Base-by-base conservation (phyloP, 1,140 invertebrate genomes). In the Apis florea region DNA sequence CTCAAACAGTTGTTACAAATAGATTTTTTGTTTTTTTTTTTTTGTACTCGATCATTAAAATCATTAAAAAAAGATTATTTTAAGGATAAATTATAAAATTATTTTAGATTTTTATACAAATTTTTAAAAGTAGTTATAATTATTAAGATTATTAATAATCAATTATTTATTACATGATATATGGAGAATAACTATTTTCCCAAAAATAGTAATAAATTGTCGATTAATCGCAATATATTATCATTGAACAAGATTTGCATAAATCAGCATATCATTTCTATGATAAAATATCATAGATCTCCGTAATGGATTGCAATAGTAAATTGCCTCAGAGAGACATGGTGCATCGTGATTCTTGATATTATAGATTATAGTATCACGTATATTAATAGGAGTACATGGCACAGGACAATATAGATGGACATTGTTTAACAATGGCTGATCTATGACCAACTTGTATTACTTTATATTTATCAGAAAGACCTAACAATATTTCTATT, bases 371-470 rank as follows among this genome's bases (percentile, higher is more conserved):
- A 59, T 31, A 21, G 31, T 73, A 73, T 47, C 56, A 21, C 54
- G 40, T 59, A 26, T 73, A 73, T 73, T 26, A 74, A 63, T 74
- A 47, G 69, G 31, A n/a, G 54, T 72, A 47, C 31, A 72, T 59
- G 56, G 63, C 58, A 74, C 2, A 63, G 47, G 11, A 51, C 59
- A 47, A 74, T 51, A 63, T 63, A 61, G 72, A 74, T 51, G 6
- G 58, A 26, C 58, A 31, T 56, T 73, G 70, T 74, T 51, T 63
- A 74, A 63, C 72, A 63, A 74, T 59, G 54, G 56, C 21, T 21
- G 59, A 26, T 8, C 59, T 11, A 51, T 74, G 47, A 26, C 1
- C 19, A 47, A 51, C 11, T 63, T n/a, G n/a, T 63, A 51, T 59
- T 74, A 64, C 59, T 74, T 74, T 74, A 31, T 26, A 24, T n/a